phyloP scores from a whole-genome alignment of 1,140 invertebrate species.

The Habropoda laboriosa region DNA sequence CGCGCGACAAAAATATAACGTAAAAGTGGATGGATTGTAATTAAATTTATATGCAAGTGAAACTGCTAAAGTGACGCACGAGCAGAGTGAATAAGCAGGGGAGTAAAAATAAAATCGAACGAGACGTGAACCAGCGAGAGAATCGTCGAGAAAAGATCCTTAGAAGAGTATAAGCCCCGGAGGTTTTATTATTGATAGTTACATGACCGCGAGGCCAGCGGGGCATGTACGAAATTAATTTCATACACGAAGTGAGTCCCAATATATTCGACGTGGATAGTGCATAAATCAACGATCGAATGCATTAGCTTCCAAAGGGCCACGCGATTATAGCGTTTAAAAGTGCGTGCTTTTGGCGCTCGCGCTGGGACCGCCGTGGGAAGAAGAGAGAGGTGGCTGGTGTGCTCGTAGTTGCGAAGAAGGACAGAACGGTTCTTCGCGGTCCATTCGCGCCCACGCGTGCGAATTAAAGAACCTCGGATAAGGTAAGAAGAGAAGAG shows the following conservation, averaged over 20 bases:
- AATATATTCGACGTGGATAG: slow-evolving; percentile 70
- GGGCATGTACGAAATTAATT: slow-evolving; percentile 79
- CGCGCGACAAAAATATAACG: background rate
- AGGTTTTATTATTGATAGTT: slow-evolving; percentile 75
- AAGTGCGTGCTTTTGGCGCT: slow-evolving; percentile 61
- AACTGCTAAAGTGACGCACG: slow-evolving; percentile 3
- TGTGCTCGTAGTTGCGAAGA: slow-evolving; percentile 20
- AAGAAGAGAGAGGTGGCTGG: slow-evolving; percentile 5
- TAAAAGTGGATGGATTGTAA: background rate
- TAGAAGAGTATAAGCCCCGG: slow-evolving; percentile 42
- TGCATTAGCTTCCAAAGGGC: slow-evolving; percentile 73
- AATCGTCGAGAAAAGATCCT: slow-evolving; percentile 17
- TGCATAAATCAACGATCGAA: slow-evolving; percentile 78
- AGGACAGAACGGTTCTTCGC: slow-evolving; percentile 38
- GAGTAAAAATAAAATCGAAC: background rate
- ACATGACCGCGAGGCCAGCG: slow-evolving; percentile 69
- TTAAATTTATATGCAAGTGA: slow-evolving; percentile 22
- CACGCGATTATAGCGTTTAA: slow-evolving; percentile 68
- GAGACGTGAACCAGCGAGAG: slow-evolving; percentile 8
- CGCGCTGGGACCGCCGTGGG: slow-evolving; percentile 16
- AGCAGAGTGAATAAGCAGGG: background rate
- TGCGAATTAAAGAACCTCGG: slow-evolving; percentile 72
- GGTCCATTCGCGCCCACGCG: slow-evolving; percentile 67
- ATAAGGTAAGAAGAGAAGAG: slow-evolving; percentile 60
- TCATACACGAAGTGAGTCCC: slow-evolving; percentile 71